Conservation (phyloP, 2,797 vertebrate species). For the Lepilemur ruficaudatus region DNA sequence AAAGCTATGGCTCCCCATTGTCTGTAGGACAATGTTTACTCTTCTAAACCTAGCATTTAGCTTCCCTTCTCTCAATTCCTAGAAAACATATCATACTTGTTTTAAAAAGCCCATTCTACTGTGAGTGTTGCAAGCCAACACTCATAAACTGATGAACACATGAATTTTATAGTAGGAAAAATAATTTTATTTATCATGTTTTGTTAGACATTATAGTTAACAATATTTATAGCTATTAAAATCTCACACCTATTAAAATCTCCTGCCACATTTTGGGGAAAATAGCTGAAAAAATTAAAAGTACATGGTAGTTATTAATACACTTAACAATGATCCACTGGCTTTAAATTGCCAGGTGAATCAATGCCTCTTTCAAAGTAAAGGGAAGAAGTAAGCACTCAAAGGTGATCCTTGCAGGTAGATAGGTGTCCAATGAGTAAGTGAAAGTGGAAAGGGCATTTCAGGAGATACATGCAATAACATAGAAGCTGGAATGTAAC, state of each 20-base stretch:
- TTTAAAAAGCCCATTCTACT: background rate
- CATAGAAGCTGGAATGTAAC: background rate
- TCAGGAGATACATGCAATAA: background rate
- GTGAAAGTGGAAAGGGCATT: background rate
- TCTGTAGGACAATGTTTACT: background rate
- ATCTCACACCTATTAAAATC: background rate
- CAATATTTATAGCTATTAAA: background rate
- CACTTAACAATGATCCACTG: background rate
- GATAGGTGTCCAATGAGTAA: background rate
- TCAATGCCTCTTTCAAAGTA: background rate
- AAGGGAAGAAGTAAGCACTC: background rate
- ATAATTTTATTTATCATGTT: background rate
- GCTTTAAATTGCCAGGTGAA: background rate
- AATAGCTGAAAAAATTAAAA: background rate
- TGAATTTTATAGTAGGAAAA: slow-evolving; percentile 3
- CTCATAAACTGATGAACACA: background rate
- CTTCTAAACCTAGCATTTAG: background rate
- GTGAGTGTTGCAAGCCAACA: background rate
- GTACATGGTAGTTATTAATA: background rate
- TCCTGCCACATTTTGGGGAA: background rate
- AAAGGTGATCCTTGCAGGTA: background rate
- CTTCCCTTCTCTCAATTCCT: background rate
- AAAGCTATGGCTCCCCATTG: background rate
- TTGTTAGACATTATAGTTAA: background rate
- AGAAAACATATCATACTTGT: background rate